Conservation (phyloP, 2,113 vertebrate species). For the Prunella himalayana region DNA sequence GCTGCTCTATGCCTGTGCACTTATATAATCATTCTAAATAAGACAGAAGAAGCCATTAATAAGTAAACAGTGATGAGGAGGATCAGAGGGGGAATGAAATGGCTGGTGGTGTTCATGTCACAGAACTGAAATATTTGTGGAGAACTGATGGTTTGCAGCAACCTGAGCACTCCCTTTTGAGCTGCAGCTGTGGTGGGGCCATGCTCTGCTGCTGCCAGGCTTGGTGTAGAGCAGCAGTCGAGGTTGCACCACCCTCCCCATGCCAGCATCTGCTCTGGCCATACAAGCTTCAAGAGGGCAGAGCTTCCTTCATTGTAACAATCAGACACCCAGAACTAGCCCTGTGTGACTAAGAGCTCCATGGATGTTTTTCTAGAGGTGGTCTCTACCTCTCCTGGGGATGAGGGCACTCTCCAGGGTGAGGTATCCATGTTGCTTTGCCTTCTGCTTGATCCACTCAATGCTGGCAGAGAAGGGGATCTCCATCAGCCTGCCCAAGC, state of each 20-base stretch:
- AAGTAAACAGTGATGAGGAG: constrained; percentile 34
- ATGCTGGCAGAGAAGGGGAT: neutral
- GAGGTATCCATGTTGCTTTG: neutral
- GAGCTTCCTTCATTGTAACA: neutral
- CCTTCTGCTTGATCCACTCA: neutral
- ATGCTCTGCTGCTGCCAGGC: neutral
- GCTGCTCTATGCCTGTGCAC: neutral
- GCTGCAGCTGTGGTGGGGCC: neutral
- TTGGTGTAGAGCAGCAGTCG: neutral
- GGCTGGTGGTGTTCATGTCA: neutral
- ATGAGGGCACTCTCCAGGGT: neutral
- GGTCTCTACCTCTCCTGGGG: neutral
- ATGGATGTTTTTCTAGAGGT: neutral
- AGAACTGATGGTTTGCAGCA: neutral
- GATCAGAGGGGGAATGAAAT: constrained; percentile 7
- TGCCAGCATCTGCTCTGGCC: neutral
- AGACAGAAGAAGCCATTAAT: constrained; percentile 53
- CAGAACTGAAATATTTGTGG: neutral
- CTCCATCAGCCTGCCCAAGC: neutral
- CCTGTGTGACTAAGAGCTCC: neutral
- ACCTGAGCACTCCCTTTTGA: neutral
- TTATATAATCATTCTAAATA: constrained; percentile 45
- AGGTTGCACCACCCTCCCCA: neutral
- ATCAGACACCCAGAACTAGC: neutral
- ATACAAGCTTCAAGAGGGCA: neutral